Base-by-base conservation (phyloP, 35 echinoderm and acorn worm genomes). In the Eucidaris tribuloides region DNA sequence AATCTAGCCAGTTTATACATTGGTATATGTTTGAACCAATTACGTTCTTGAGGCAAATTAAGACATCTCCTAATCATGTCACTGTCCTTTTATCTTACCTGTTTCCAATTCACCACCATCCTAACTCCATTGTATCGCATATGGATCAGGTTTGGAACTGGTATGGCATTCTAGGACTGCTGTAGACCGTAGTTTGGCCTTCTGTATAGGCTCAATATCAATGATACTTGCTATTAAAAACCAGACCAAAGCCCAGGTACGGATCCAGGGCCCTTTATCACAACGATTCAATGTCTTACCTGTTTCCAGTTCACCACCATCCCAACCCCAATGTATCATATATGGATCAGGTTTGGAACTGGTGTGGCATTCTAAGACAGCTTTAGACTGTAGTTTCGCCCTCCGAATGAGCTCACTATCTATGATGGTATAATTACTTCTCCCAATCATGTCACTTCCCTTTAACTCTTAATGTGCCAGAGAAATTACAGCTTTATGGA, bases 121-220 rank as follows among this genome's bases (percentile, higher is more conserved):
- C 87, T 83, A 90, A 31, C 60, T 81, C 92, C 92, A 95, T 25
- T 83, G 77, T 1, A 90, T 77, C 7, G 44, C 33, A 42, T 86
- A 64, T 1, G 92, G 92, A 24, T 95, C 87, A 2, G 92, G 92
- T 80, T 95, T 95, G 13, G 82, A 86, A 20, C 81, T 83, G 0
- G 92, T 90, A 9, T 58, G 52, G 45, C 92, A 95, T 62, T 77
- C 42, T 37, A 94, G 61, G 5, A 41, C 76, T 11, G 60, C 83
- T 42, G 74, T 89, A 29, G 68, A 32, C 20, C 82, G 81, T 32
- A 62, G 4, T 42, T 83, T 71, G 11, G 79, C 83, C 31, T 23
- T 65, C 50, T 89, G 81, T 18, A 72, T 24, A 3, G 58, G 25
- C 14, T 65, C 44, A 50, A 76, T 90, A 5, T 68, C 58, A 23